Percentiles rank a stretch among this genome's conserved stretches.
Evolutionary conservation across 1,140 invertebrate genomes (phyloP).

Genomic region (Drosophila gunungcola): DNA sequence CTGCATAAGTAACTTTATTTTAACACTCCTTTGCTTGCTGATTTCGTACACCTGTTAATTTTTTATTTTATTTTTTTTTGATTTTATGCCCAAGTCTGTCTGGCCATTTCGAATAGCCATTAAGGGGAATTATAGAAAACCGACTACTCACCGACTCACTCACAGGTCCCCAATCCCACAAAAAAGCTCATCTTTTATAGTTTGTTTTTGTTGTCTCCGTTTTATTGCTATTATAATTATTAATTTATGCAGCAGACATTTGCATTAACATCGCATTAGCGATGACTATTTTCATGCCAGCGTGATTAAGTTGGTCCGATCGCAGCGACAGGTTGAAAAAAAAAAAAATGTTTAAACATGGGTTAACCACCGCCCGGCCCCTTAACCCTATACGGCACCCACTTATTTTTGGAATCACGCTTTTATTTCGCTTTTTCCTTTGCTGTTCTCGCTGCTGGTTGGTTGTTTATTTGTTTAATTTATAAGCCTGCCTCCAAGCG

Average conservation of each 20-base stretch:
- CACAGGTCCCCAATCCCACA: background rate
- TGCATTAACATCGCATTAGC: constrained; percentile 75
- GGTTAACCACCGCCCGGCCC: background rate
- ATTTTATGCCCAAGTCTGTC: background rate
- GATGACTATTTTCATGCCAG: constrained; percentile 45
- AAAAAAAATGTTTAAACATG: constrained; percentile 9
- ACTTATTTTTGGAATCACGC: background rate
- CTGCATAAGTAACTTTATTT: background rate
- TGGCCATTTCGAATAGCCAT: constrained; percentile 42
- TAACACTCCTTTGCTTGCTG: background rate
- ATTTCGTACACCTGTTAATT: constrained; percentile 22
- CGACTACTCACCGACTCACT: background rate
- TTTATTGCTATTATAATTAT: constrained; percentile 74
- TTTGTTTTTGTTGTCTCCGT: constrained; percentile 33
- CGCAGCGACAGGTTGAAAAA: constrained; percentile 45
- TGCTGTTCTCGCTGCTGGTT: constrained; percentile 45
- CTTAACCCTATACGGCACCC: background rate
- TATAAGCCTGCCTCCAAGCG: constrained; percentile 68
- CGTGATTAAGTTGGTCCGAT: constrained; percentile 47
- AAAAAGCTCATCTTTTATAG: constrained; percentile 16
- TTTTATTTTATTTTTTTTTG: background rate
- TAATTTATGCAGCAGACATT: constrained; percentile 81
- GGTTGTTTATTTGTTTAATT: constrained; percentile 73
- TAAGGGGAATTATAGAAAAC: constrained; percentile 49
- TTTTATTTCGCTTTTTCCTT: constrained; percentile 3